Evolutionary conservation across 1,140 invertebrate species (phyloP), one percentile per base, ranked within the genome.

Genomic region (Spodoptera litura): DNA sequence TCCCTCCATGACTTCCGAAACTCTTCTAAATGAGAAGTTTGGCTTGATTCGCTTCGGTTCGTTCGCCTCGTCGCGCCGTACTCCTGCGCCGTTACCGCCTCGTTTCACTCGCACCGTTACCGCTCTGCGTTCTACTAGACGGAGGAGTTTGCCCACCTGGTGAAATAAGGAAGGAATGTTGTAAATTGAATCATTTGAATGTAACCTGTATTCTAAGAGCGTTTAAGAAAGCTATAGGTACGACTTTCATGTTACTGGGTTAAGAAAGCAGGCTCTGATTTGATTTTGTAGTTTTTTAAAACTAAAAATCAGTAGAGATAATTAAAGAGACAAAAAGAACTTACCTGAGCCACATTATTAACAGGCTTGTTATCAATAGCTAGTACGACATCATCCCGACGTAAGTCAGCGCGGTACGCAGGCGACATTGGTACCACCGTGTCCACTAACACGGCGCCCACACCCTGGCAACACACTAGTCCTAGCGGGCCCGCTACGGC

Each of bases 281-380:
- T 20, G 1, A 20, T 20, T 20, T 20, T 20, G 20, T 20, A 20
- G 20, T 20, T 20, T 20, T 20, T 20, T 20, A 0, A 20, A 20
- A 20, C 20, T 20, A 20, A 20, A 20, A 20, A n/a, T n/a, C n/a
- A n/a, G n/a, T n/a, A n/a, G n/a, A n/a, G n/a, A n/a, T n/a, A n/a
- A n/a, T n/a, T n/a, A n/a, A n/a, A n/a, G n/a, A n/a, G n/a, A n/a
- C n/a, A n/a, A n/a, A n/a, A n/a, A n/a, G n/a, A 13, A 64, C 25
- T 75, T 35, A 97, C 97, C 90, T 98, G 97, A 68, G 96, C 96
- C 76, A 97, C 96, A 59, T 95, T 96, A 8, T 95, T 95, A 0
- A 98, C 96, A 73, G 96, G 96, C 77, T 97, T 97, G 38, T 97
- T 97, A 88, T 98, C 98, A 4, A 98, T 96, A 9, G 97, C 96